Base-by-base conservation (phyloP, 2,797 vertebrate species). In the Eremophila alpestris region DNA sequence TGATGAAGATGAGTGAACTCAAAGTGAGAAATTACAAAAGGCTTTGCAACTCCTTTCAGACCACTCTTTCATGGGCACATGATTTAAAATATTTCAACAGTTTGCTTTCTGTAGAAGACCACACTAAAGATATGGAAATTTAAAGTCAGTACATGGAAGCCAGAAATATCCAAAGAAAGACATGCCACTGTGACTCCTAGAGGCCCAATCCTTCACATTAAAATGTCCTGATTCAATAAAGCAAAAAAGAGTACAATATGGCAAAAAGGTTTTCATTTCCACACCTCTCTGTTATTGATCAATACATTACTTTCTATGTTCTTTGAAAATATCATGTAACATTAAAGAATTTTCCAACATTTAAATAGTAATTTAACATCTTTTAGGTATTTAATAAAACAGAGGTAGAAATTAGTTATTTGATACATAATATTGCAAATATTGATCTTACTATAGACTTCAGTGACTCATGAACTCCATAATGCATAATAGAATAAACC, bases 1-100 rank as follows among this genome's bases (percentile, higher is more conserved):
- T 89, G 52, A 87, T 83, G 79, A 84, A 80, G 64, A 43, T 55
- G 71, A 80, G 52, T 21, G 52, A 93, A 19, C 21, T 91, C 49
- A 49, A 91, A 83, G 64, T 54, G 55, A 87, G 78, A 93, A 89
- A 87, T 80, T 26, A 80, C 78, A n/a, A 82, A 94, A 29, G 22
- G 40, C 21, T 87, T 87, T 95, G 45, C 34, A 83, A 40, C 52
- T 77, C 48, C 40, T 83, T 87, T 71, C 24, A n/a, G 43, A 80
- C 26, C 75, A 73, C 30, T 43, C 10, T 77, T 95, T 54, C 20
- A 8, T 52, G 45, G 27, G 48, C 36, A 78, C 10, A 34, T 29
- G 84, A 71, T 60, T 83, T 43, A 64, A 93, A 94, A 89, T 29
- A 71, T 67, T 94, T 83, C 62, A 64, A 18, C 21, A 75, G 78